These are phyloP conservation scores for Sorex maritimensis DNA, from an alignment of 2,797 vertebrate genomes.

Conservation along the genomic window DNA sequence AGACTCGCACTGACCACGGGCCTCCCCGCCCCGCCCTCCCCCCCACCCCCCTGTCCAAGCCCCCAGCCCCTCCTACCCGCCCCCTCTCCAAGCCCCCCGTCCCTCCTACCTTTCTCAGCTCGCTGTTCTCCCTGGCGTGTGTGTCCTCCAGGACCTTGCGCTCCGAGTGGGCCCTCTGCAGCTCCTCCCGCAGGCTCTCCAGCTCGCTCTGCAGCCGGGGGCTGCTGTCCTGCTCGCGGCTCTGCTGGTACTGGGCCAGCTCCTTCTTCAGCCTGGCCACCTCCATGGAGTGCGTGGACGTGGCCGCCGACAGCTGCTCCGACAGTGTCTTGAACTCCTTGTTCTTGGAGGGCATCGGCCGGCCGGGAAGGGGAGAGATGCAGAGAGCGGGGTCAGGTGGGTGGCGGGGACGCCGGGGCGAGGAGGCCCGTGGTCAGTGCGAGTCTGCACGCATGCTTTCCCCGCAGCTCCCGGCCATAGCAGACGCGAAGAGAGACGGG, in stretches of 20 bases:
- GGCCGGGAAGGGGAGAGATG: not conserved
- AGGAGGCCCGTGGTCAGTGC: too few species aligned
- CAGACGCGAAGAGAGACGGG: conserved; percentile 11
- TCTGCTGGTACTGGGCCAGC: conserved; percentile 91
- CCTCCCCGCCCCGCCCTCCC: too few species aligned
- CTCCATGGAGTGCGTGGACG: conserved; percentile 89
- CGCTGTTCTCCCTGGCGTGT: conserved; percentile 91
- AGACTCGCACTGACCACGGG: too few species aligned
- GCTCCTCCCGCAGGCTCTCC: conserved; percentile 91
- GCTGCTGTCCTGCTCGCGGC: conserved; percentile 82
- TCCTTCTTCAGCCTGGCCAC: conserved; percentile 94
- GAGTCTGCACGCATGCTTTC: not conserved
- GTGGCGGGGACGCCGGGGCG: not conserved
- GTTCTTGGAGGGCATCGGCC: conserved; percentile 89
- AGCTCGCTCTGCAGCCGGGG: conserved; percentile 93
- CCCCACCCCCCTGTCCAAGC: too few species aligned
- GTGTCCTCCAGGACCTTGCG: conserved; percentile 92
- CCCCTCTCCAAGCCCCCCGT: too few species aligned
- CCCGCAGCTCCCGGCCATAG: not conserved
- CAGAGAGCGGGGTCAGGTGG: not conserved
- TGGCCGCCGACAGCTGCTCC: conserved; percentile 91
- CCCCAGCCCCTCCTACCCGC: too few species aligned
- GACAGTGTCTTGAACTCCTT: conserved; percentile 93
- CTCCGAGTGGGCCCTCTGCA: conserved; percentile 90
- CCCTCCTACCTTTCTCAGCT: conserved; percentile 92